Evolutionary conservation across 2,888 invertebrate genomes (phyloP), one percentile per base, ranked within the genome.

Genomic region (Apantesis nais): DNA sequence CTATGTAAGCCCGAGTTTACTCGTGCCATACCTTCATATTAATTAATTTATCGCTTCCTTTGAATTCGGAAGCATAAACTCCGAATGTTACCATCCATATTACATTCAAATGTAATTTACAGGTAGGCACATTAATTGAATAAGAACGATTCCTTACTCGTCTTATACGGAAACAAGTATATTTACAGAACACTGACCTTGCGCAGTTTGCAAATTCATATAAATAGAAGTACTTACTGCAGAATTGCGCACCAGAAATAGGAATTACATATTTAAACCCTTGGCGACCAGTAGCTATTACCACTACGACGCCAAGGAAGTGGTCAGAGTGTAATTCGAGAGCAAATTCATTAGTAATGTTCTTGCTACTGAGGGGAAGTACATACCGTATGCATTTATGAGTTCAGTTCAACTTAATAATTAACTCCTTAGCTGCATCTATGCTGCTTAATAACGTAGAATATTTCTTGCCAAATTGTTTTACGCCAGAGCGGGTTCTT

Each of bases 221-320:
- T 67, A 76, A 48, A 79, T 55, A 67, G 63, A 19, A 48, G 31
- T 16, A 22, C 37, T 69, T 63, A 63, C 71, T 44, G 55, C 62
- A 73, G 41, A 74, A 68, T 75, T 37, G 34, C 64, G 70, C 41
- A 16, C 41, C 16, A 34, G 55, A 55, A 66, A 73, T 67, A 69
- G 63, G 60, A 44, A 67, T 71, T 72, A 70, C 70, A 80, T 73
- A 80, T 80, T 80, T 68, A 74, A 11, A 52, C 55, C 34, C 37
- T 19, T 44, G 41, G 41, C 41, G 44, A 31, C 60, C 14, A 31
- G 41, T 41, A n/a, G 22, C n/a, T 52, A 60, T 58, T 25, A 19
- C 25, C 11, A 39, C 55, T 0, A 66, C n/a, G 55, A 58, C 39
- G 41, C 39, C 58, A 66, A 66, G 58, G 55, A 66, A 58, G 29